Evolutionary conservation across 2,113 vertebrate species (phyloP).

Genomic region (Trematocara variabile): DNA sequence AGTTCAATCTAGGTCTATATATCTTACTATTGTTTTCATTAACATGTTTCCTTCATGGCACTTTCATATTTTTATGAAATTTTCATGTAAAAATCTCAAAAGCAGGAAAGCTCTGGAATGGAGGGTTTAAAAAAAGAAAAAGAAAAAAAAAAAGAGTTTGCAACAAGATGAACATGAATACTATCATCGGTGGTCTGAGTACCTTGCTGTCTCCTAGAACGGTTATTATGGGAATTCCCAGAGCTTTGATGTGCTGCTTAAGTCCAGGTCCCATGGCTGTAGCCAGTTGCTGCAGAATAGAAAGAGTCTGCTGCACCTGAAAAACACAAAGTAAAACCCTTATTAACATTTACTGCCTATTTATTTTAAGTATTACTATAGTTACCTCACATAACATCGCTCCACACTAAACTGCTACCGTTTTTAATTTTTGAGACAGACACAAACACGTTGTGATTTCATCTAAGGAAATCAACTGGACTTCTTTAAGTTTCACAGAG

Average conservation of each 20-base stretch:
- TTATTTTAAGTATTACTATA: neutral
- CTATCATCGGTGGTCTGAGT: neutral
- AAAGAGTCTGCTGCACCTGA: conserved; percentile 92
- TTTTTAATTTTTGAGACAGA: neutral
- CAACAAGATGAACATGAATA: neutral
- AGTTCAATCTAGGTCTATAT: neutral
- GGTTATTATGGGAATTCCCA: conserved; percentile 88
- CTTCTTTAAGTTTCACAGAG: neutral
- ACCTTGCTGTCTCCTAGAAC: conserved; percentile 98
- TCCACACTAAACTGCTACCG: neutral
- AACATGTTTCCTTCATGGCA: neutral
- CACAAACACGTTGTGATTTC: neutral
- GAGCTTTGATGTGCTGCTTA: conserved; percentile 88
- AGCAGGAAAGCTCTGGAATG: neutral
- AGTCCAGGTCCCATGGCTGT: conserved; percentile 89
- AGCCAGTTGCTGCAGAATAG: conserved; percentile 90
- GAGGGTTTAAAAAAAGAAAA: neutral
- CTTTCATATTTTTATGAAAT: neutral
- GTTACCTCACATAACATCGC: neutral
- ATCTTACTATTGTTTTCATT: neutral
- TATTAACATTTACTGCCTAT: neutral
- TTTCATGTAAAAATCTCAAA: neutral
- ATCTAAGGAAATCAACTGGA: neutral
- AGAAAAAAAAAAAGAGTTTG: neutral
- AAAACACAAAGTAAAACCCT: neutral